Evolutionary conservation across 2,888 invertebrate genomes (phyloP).

Genomic region (Cerastis rubricosa): DNA sequence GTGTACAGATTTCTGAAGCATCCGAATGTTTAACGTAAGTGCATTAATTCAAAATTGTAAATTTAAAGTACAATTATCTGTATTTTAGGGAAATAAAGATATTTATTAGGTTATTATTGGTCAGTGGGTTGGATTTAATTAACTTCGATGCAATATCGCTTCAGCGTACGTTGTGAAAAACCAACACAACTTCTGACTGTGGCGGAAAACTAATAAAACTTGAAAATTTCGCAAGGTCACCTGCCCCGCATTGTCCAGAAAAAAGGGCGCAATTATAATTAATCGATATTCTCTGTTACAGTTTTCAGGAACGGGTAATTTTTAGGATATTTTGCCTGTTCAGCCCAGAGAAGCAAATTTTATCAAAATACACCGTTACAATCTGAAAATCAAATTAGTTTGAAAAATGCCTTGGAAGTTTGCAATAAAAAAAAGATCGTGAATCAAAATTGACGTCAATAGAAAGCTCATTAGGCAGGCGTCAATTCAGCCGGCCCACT

Average conservation of each 20-base stretch:
- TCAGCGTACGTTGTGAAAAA: background rate
- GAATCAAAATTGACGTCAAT: slow-evolving; percentile 61
- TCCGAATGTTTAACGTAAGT: too few species aligned
- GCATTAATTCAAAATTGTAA: too few species aligned
- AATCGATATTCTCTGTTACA: slow-evolving; percentile 1
- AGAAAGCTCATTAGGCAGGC: slow-evolving; percentile 51
- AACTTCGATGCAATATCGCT: too few species aligned
- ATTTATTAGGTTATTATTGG: too few species aligned
- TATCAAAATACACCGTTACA: slow-evolving; percentile 23
- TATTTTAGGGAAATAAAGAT: too few species aligned
- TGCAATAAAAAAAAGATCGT: slow-evolving; percentile 50
- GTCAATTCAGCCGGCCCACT: slow-evolving; percentile 35
- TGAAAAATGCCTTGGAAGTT: slow-evolving; percentile 15
- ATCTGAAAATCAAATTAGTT: slow-evolving; percentile 40
- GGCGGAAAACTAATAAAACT: too few species aligned
- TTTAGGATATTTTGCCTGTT: background rate
- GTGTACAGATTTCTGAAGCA: too few species aligned
- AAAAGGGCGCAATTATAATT: background rate
- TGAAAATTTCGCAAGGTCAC: background rate
- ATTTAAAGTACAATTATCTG: too few species aligned
- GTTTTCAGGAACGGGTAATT: background rate
- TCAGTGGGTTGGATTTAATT: background rate
- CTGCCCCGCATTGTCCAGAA: background rate
- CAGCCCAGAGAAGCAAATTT: background rate
- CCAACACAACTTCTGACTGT: too few species aligned